Conservation (phyloP, 2,113 vertebrate species). For the Numida meleagris region DNA sequence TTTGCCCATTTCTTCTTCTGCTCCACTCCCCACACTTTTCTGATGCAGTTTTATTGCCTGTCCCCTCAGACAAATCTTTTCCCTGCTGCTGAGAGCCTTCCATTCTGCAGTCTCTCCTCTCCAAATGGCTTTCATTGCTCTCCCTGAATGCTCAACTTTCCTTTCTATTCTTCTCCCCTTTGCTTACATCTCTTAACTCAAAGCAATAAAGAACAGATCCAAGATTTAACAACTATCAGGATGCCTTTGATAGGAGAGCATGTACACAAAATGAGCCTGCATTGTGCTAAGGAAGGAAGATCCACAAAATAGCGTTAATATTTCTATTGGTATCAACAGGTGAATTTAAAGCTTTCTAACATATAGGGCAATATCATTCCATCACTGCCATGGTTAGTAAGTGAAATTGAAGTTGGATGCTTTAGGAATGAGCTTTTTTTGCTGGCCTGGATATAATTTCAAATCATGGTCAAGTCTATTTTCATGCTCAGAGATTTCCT, state of each 20-base stretch:
- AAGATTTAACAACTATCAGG: slow-evolving; percentile 37
- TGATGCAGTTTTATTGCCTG: slow-evolving; percentile 7
- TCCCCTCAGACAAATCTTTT: slow-evolving; percentile 43
- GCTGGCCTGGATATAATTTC: background rate
- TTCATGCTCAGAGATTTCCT: background rate
- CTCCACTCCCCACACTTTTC: background rate
- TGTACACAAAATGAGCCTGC: background rate
- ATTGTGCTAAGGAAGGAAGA: slow-evolving; percentile 12
- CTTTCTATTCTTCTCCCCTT: slow-evolving; percentile 41
- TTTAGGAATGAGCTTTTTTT: background rate
- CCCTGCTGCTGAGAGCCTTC: background rate
- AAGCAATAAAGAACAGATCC: slow-evolving; percentile 31
- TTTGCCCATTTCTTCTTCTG: slow-evolving; percentile 46
- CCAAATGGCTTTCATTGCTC: slow-evolving; percentile 49
- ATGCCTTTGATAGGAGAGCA: background rate
- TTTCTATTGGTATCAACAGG: slow-evolving; percentile 6
- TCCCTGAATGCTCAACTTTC: slow-evolving; percentile 30
- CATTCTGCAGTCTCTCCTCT: slow-evolving; percentile 4
- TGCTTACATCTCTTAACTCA: background rate
- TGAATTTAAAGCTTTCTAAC: slow-evolving; percentile 25
- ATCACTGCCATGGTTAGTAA: background rate
- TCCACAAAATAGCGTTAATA: background rate
- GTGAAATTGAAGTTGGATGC: background rate
- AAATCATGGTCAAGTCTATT: background rate
- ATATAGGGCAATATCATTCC: background rate